Evolutionary conservation across 2,113 vertebrate species (phyloP).

Genomic region (Thamnophis sirtalis): DNA sequence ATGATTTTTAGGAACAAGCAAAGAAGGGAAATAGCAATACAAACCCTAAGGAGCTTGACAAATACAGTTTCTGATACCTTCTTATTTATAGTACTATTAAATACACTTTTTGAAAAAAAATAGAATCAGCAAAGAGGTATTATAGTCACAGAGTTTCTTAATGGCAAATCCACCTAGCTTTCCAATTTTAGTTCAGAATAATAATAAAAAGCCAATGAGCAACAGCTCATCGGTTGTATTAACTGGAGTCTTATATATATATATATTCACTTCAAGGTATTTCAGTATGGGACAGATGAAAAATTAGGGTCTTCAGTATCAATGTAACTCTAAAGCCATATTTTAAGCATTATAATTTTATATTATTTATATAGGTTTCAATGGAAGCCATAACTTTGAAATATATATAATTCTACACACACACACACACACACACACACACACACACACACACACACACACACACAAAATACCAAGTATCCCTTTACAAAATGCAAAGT

Average conservation of each 20-base stretch:
- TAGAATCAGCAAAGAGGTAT: constrained; percentile 20
- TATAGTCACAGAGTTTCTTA: constrained; percentile 33
- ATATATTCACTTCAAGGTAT: neutral
- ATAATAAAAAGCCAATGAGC: constrained; percentile 4
- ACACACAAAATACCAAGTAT: no score
- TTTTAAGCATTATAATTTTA: neutral
- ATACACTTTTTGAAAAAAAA: constrained; percentile 33
- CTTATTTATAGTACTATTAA: constrained; percentile 24
- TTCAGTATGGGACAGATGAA: constrained; percentile 13
- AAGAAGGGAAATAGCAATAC: neutral
- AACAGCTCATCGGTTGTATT: neutral
- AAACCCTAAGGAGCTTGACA: neutral
- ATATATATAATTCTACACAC: neutral
- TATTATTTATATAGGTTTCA: neutral
- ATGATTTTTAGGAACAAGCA: constrained; percentile 24
- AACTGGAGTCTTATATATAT: neutral
- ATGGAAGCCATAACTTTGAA: neutral
- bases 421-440: no score
- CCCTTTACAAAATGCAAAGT: no score
- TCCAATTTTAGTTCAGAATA: neutral
- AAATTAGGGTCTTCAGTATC: neutral
- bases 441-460: no score
- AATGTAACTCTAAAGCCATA: neutral
- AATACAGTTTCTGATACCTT: constrained; percentile 15
- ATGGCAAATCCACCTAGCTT: constrained; percentile 24